Conservation (phyloP, 37 sponge, comb jelly and placozoan genomes). For the Chondrosia reniformis region DNA sequence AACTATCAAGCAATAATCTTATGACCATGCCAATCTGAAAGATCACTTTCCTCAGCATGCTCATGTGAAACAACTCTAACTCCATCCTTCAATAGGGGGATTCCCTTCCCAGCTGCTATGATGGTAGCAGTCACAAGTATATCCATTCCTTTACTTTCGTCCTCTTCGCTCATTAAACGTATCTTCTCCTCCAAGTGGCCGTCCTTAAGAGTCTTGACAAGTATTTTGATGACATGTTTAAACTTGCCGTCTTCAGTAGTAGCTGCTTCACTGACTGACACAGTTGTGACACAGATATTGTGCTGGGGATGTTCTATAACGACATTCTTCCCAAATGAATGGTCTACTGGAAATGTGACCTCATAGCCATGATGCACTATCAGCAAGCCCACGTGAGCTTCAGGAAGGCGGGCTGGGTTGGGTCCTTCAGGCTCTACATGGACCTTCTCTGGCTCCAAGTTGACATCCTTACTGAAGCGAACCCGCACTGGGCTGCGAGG, state of each 20-base stretch:
- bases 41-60: conserved; percentile 51
- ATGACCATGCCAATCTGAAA: conserved; percentile 77
- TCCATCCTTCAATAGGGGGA: conserved; percentile 68
- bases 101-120: conserved; percentile 52
- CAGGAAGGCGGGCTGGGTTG: conserved; percentile 39
- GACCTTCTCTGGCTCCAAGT: conserved; percentile 61
- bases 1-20: conserved; percentile 30
- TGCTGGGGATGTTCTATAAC: conserved; percentile 33
- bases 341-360: conserved; percentile 45
- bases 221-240: conserved; percentile 28
- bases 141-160: conserved; percentile 19
- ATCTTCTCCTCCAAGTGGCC: conserved; percentile 61
- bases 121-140: conserved; percentile 65
- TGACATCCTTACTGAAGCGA: conserved; percentile 47
- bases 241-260: neutral
- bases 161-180: conserved; percentile 9
- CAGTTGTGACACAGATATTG: conserved; percentile 49
- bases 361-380: conserved; percentile 67
- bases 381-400: conserved; percentile 69
- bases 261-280: neutral
- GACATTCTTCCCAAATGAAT: conserved; percentile 42
- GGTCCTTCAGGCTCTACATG: conserved; percentile 27
- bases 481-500: conserved; percentile 7
- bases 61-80: conserved; percentile 66
- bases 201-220: conserved; percentile 69